Conservation (phyloP, 2,888 invertebrate genomes). For the Mythimna lalbum region DNA sequence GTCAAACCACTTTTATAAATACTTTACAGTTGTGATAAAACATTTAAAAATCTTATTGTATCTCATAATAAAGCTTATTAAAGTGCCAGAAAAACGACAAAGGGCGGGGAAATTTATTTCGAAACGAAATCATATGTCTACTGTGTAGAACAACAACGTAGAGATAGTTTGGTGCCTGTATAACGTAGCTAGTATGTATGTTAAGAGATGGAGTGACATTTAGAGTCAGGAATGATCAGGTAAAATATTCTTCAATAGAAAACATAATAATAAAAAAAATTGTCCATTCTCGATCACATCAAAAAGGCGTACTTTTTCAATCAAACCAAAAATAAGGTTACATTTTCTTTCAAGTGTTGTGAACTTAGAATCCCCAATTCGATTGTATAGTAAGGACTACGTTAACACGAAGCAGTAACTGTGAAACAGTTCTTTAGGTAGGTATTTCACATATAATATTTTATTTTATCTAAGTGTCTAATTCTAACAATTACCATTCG, state of each 20-base stretch:
- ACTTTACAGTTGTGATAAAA: constrained; percentile 62
- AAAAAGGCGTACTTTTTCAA: constrained; percentile 34
- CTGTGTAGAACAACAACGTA: constrained; percentile 89
- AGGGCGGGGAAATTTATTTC: constrained; percentile 86
- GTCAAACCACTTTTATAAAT: constrained; percentile 48
- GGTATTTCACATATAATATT: constrained; percentile 84
- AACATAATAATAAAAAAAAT: background rate
- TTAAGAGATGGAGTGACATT: constrained; percentile 60
- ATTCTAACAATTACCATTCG: constrained; percentile 86
- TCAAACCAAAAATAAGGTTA: constrained; percentile 54
- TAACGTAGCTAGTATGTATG: constrained; percentile 72
- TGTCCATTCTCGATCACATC: constrained; percentile 38
- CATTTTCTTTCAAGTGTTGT: constrained; percentile 77
- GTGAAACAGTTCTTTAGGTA: constrained; percentile 86
- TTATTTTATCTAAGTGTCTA: constrained; percentile 84
- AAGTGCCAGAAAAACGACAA: constrained; percentile 73
- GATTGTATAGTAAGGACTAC: constrained; percentile 67
- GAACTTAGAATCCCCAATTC: constrained; percentile 80
- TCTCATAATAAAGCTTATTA: constrained; percentile 61
- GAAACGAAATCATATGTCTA: constrained; percentile 90
- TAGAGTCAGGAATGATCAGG: constrained; percentile 37
- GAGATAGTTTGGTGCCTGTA: constrained; percentile 81
- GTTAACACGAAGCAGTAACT: constrained; percentile 79
- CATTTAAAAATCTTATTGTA: constrained; percentile 57
- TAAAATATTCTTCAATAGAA: constrained; percentile 18